Base-by-base conservation (phyloP, 1,140 invertebrate genomes). In the Manduca sexta region DNA sequence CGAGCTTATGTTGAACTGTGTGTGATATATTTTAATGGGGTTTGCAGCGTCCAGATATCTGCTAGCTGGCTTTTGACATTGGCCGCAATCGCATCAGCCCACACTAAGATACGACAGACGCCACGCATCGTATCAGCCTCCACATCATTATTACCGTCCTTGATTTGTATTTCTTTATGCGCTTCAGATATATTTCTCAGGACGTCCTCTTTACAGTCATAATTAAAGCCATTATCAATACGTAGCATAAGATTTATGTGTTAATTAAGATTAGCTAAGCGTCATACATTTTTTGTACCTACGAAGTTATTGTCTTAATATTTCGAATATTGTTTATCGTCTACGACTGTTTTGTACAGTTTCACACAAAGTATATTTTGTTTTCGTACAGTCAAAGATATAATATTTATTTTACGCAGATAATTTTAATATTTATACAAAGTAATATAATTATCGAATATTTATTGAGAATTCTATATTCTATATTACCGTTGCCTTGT, bases 41-140 rank as follows among this genome's bases (percentile, higher is more conserved):
- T 86, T 77, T 87, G 66, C 83, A 87, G 86, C 86, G 74, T 86
- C 86, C 72, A 86, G 86, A 72, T 87, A 87, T 60, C 84, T 87
- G 70, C 84, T 87, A 63, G 84, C 86, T 79, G 86, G 86, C 74
- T 87, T 87, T 86, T 87, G 86, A 87, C 84, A 86, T 73, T 84
- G 81, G 80, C 81, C 75, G 72, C 70, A 69, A 62, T 57, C 64
- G 67, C 64, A 67, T 63, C 79, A 79, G 73, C 77, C 75, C 69
- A 64, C 72, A 69, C 62, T 86, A 86, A 85, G 77, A 84, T 81
- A 77, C 83, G 74, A 71, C 73, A 80, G 81, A 64, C 70, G 67
- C 46, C 75, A 69, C 59, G 64, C 78, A 62, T 60, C 77, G 66
- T 85, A 77, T 71, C 74, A 52, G 44, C 63, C 74, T 49, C 50